These are phyloP conservation scores for Mus pahari DNA, from an alignment of 2,113 vertebrate species.

Conservation along the genomic window DNA sequence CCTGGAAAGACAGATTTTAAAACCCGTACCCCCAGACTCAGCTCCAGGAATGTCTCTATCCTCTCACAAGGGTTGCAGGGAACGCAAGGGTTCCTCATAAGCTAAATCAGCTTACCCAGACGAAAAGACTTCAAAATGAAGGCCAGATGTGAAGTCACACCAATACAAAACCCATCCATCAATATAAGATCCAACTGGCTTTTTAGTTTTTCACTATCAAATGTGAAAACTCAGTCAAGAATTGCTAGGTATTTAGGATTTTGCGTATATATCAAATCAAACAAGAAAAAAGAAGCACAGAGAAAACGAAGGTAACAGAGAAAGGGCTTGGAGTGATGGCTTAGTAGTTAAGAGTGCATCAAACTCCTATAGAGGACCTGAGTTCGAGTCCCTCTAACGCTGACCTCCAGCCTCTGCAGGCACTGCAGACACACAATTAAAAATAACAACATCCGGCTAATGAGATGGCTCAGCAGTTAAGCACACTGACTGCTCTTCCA, in stretches of 20 bases:
- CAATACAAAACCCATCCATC: neutral
- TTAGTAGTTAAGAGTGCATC: neutral
- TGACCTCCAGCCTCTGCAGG: neutral
- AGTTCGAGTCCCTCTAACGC: neutral
- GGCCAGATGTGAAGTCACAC: neutral
- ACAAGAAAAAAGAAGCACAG: neutral
- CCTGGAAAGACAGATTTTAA: neutral
- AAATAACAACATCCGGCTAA: neutral
- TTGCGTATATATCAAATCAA: neutral
- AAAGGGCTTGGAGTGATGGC: no score
- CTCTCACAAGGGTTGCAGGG: neutral
- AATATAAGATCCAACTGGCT: neutral
- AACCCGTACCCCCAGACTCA: neutral
- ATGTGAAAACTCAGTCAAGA: conserved; percentile 39
- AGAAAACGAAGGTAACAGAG: conserved; percentile 12
- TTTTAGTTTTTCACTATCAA: conserved; percentile 35
- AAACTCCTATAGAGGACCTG: neutral
- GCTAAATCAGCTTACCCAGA: neutral
- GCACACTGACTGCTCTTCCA: no score
- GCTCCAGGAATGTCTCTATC: neutral
- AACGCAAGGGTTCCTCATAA: neutral
- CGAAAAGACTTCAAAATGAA: neutral
- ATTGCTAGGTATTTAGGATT: conserved; percentile 22
- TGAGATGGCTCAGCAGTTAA: no score
- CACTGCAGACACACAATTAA: neutral